Evolutionary conservation across 92 coral and sea anemone genomes (phyloP).

Genomic region (Actinostola sp.): DNA sequence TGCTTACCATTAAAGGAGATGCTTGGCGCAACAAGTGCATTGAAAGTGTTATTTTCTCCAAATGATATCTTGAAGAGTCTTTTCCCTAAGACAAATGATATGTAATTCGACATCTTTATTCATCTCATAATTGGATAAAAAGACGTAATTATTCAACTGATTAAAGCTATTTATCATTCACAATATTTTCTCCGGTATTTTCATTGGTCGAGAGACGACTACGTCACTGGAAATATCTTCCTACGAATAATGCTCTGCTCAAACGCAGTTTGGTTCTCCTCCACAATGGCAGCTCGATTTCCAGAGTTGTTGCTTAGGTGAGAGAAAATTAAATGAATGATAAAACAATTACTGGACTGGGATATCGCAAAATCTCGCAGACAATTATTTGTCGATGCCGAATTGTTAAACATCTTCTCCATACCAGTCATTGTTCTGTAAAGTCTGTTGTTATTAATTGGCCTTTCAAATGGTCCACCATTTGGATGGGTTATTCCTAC

Average conservation of each 20-base stretch:
- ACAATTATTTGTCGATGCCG: not conserved
- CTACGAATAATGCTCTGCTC: too few species aligned
- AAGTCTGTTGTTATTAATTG: slow-evolving; percentile 17
- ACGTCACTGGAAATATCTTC: too few species aligned
- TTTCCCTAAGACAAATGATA: not conserved
- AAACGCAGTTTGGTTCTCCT: too few species aligned
- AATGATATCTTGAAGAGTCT: not conserved
- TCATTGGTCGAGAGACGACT: too few species aligned
- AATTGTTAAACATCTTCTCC: not conserved
- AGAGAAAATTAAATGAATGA: too few species aligned
- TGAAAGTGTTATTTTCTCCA: not conserved
- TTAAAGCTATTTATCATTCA: not conserved
- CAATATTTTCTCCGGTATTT: not conserved
- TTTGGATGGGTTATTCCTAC: slow-evolving; percentile 25
- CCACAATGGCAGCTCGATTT: too few species aligned
- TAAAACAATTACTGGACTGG: too few species aligned
- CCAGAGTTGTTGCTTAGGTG: too few species aligned
- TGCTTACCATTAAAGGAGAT: not conserved
- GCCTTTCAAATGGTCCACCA: slow-evolving; percentile 17
- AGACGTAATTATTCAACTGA: not conserved
- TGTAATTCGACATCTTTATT: not conserved
- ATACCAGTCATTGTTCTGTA: slow-evolving; percentile 44
- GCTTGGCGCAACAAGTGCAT: not conserved
- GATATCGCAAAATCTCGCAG: not conserved
- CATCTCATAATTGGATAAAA: not conserved